Base-by-base conservation (phyloP, 2,113 vertebrate genomes). In the Pagrus major region DNA sequence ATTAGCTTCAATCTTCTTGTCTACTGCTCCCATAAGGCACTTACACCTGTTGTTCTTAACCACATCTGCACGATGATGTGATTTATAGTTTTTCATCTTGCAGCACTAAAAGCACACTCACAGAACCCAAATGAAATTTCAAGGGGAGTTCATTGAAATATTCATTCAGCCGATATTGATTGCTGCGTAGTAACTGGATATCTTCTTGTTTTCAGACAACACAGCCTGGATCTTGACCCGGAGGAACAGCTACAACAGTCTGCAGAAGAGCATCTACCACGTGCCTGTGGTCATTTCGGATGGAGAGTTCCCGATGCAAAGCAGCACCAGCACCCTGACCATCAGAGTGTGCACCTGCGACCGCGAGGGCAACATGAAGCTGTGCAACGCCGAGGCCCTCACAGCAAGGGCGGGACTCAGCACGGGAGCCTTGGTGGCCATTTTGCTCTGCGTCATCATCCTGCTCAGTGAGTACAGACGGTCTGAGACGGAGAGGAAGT, bases 221-320 rank as follows among this genome's bases (percentile, higher is more conserved):
- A 98, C 98, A 1, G 98, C 97, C 0, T 95, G 96, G 80, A 96
- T 99, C 93, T 93, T 97, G 54, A 98, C 97, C 0, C 93, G 95
- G 71, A 95, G 94, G 91, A 96, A 85, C 89, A 95, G 96, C 91
- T 98, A 98, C 73, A 97, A 83, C 87, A 96, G 96, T 41, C 95
- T 97, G 0, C 97, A 98, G 92, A 96, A 92, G 92, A 98, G 95
- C 88, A 87, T 94, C 47, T 96, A 98, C 88, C 95, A 97, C 78
- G 93, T 99, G 71, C 97, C 97, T 0, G 96, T 99, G 95, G 95
- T 98, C 72, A 98, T 99, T 77, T 94, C 96, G 0, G 98, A 99
- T 80, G 96, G 96, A 1, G 97, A 96, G 44, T 94, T 93, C 78
- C 98, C 97, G 0, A 92, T 94, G 80, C 97, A 96, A 84, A 99